Evolutionary conservation across 2,113 vertebrate species (phyloP).

Genomic region (Callipepla californica): DNA sequence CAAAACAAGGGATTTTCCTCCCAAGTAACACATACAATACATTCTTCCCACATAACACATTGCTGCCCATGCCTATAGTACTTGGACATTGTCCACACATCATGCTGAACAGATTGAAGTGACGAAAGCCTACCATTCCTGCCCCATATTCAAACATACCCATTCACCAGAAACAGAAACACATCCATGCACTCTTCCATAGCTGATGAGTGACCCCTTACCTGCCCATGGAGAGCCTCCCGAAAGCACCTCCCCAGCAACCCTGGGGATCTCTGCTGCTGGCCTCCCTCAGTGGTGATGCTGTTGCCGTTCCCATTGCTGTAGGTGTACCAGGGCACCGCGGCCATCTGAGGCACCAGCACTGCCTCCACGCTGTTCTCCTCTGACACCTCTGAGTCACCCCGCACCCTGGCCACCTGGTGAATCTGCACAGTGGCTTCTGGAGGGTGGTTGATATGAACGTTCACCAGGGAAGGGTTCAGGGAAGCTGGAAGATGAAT

Average conservation of each 20-base stretch:
- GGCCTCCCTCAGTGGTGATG: constrained; percentile 46
- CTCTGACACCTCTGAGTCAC: constrained; percentile 44
- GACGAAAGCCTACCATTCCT: not conserved
- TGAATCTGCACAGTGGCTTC: constrained; percentile 94
- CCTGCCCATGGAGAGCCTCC: constrained; percentile 89
- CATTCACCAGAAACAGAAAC: not conserved
- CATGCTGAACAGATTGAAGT: not conserved
- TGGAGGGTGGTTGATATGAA: constrained; percentile 91
- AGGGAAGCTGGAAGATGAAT: constrained; percentile 75
- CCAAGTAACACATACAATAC: not conserved
- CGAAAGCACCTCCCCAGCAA: constrained; percentile 90
- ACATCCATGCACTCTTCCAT: rapidly evolving
- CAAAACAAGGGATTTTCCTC: not conserved
- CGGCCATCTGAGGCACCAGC: constrained; percentile 76
- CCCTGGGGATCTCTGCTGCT: constrained; percentile 62
- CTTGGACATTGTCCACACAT: not conserved
- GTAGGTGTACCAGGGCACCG: constrained; percentile 44
- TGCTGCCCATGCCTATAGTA: not conserved
- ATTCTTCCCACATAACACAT: not conserved
- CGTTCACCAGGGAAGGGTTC: constrained; percentile 89
- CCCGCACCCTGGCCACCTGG: constrained; percentile 89
- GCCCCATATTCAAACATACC: rapidly evolving
- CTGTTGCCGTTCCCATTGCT: constrained; percentile 59
- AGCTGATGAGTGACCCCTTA: constrained; percentile 33
- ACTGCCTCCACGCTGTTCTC: constrained; percentile 82